Conservation (phyloP, 1,140 invertebrate species). For the Rhagoletis zephyria region DNA sequence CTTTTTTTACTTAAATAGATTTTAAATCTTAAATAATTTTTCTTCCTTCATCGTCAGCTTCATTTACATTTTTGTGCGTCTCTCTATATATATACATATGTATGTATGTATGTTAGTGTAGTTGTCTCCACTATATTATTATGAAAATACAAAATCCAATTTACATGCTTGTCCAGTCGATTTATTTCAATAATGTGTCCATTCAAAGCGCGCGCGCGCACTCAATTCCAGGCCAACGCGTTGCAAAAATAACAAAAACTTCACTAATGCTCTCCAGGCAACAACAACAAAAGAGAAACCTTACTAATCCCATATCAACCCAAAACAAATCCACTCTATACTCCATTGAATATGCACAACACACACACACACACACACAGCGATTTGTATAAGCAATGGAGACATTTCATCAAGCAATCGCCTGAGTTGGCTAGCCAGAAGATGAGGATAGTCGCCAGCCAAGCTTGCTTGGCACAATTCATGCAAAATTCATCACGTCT, state of each 20-base stretch:
- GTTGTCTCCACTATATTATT: conserved; percentile 13
- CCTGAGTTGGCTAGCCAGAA: background rate
- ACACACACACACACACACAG: background rate
- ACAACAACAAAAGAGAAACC: background rate
- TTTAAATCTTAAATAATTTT: background rate
- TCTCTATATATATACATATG: background rate
- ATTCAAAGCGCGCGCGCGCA: conserved; percentile 41
- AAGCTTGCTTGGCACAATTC: conserved; percentile 5
- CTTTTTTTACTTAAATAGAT: too few relatives aligned
- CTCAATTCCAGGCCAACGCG: conserved; percentile 40
- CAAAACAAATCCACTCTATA: background rate
- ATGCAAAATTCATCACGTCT: conserved; percentile 55
- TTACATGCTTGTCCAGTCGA: conserved; percentile 56
- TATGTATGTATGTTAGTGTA: background rate
- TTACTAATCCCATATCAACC: background rate
- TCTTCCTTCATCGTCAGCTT: background rate
- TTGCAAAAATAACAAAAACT: conserved; percentile 33
- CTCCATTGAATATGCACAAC: background rate
- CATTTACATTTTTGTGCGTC: background rate
- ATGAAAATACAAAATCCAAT: conserved; percentile 55
- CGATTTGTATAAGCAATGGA: background rate
- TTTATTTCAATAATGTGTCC: conserved; percentile 55
- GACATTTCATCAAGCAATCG: conserved; percentile 2
- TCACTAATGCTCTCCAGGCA: background rate
- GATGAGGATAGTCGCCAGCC: background rate